phyloP scores from a whole-genome alignment of 2,113 vertebrate species.

The Sprattus sprattus region DNA sequence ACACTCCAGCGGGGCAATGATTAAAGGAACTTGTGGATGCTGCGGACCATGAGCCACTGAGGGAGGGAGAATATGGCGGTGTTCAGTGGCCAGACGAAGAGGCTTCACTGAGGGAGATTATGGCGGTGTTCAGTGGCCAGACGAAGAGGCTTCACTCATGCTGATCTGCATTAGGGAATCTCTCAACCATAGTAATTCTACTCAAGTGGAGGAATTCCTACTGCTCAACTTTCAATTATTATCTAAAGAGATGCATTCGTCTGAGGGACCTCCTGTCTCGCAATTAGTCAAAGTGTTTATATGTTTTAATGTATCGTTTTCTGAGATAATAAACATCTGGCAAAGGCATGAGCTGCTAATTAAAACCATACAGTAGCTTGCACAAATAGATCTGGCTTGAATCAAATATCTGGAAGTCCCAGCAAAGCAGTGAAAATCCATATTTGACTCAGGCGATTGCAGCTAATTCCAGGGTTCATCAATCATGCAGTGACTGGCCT shows the following conservation, averaged over 20 bases:
- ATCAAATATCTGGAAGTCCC: slow-evolving; percentile 15
- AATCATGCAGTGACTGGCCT: slow-evolving; percentile 9
- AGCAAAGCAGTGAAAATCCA: slow-evolving; percentile 13
- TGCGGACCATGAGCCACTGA: background rate
- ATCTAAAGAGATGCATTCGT: background rate
- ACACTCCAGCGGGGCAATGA: background rate
- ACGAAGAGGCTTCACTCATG: background rate
- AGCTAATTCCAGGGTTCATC: slow-evolving; percentile 28
- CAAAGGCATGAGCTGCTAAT: background rate
- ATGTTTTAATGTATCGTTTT: background rate
- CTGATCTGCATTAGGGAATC: background rate
- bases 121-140: background rate
- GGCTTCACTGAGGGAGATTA: background rate
- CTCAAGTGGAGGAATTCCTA: background rate
- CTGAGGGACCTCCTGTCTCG: background rate
- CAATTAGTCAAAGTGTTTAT: background rate
- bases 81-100: background rate
- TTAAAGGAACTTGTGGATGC: background rate
- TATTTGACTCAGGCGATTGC: slow-evolving; percentile 21
- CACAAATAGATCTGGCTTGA: slow-evolving; percentile 34
- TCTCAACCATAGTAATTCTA: background rate
- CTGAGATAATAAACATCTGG: slow-evolving; percentile 17
- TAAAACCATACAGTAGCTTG: slow-evolving; percentile 26
- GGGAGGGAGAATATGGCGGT: background rate
- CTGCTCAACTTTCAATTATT: background rate